A percentile compares a stretch with the other conserved stretches of the same genome.
Conservation (phyloP, 2,797 vertebrate species). For the Menidia menidia region DNA sequence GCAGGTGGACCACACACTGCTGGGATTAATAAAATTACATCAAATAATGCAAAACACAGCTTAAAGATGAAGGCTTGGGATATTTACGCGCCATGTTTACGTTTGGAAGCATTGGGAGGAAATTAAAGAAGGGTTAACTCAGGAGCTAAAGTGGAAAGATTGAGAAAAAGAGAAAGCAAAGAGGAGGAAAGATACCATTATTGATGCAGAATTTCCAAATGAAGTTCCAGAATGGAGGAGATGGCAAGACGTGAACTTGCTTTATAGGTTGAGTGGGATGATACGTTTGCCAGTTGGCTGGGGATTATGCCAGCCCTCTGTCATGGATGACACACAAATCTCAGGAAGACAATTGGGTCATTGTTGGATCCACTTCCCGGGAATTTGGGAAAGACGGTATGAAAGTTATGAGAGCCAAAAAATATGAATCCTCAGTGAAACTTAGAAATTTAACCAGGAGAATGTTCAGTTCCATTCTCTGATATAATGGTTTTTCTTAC, state of each 20-base stretch:
- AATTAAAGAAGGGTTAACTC: conserved; percentile 15
- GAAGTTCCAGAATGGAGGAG: conserved; percentile 58
- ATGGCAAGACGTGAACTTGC: conserved; percentile 28
- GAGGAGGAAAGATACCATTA: conserved; percentile 19
- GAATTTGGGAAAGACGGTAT: conserved; percentile 9
- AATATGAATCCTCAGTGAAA: neutral
- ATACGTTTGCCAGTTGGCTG: conserved; percentile 54
- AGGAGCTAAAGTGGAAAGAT: conserved; percentile 12
- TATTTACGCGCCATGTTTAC: conserved; percentile 26
- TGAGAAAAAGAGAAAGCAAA: no score
- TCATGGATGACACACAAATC: conserved; percentile 33
- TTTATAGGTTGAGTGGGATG: conserved; percentile 28
- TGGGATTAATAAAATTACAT: conserved; percentile 61
- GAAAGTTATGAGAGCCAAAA: conserved; percentile 10
- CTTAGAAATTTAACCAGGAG: no score
- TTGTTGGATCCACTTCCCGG: conserved; percentile 25
- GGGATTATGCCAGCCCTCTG: conserved; percentile 51
- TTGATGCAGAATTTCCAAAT: conserved; percentile 54
- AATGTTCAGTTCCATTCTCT: neutral
- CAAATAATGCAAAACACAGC: conserved; percentile 47
- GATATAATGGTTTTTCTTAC: no score
- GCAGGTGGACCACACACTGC: conserved; percentile 63
- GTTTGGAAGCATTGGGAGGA: conserved; percentile 20
- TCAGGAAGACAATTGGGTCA: conserved; percentile 36
- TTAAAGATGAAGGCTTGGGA: conserved; percentile 49